Conservation (phyloP, 1,140 invertebrate species). For the Paracyclopina nana region DNA sequence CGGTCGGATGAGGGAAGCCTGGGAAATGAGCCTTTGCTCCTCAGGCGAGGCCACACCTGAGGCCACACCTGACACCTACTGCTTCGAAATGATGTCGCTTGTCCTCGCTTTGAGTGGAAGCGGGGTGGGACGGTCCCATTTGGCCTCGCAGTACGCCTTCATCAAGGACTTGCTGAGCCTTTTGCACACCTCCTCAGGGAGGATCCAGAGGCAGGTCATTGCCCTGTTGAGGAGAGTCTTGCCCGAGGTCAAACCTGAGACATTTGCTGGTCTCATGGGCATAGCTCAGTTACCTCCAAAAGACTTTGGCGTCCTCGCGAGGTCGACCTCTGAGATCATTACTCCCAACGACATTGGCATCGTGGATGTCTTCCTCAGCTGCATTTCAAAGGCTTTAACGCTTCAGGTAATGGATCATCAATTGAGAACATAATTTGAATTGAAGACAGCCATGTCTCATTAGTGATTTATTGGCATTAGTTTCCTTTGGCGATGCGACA, state of each 20-base stretch:
- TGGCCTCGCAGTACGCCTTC: conserved; percentile 66
- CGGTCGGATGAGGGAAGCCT: conserved; percentile 59
- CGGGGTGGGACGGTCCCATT: conserved; percentile 61
- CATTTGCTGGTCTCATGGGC: conserved; percentile 41
- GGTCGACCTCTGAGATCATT: background rate
- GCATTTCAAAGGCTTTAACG: conserved; percentile 62
- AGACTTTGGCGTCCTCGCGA: conserved; percentile 39
- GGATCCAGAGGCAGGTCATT: conserved; percentile 77
- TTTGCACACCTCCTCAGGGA: conserved; percentile 75
- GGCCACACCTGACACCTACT: conserved; percentile 55
- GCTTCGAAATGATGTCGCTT: conserved; percentile 93
- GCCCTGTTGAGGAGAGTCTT: conserved; percentile 55
- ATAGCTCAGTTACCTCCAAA: conserved; percentile 46
- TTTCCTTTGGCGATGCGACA: no score
- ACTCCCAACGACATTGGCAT: conserved; percentile 33
- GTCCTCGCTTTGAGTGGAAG: conserved; percentile 80
- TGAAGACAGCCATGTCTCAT: no score
- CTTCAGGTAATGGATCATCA: no score
- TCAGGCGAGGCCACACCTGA: conserved; percentile 22
- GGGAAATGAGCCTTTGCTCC: conserved; percentile 38
- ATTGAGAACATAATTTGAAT: no score
- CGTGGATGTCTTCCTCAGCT: conserved; percentile 62
- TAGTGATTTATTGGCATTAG: no score
- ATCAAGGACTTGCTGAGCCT: conserved; percentile 63
- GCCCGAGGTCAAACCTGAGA: conserved; percentile 51